phyloP scores from a whole-genome alignment of 2,797 vertebrate species.

The Apodemus agrarius region DNA sequence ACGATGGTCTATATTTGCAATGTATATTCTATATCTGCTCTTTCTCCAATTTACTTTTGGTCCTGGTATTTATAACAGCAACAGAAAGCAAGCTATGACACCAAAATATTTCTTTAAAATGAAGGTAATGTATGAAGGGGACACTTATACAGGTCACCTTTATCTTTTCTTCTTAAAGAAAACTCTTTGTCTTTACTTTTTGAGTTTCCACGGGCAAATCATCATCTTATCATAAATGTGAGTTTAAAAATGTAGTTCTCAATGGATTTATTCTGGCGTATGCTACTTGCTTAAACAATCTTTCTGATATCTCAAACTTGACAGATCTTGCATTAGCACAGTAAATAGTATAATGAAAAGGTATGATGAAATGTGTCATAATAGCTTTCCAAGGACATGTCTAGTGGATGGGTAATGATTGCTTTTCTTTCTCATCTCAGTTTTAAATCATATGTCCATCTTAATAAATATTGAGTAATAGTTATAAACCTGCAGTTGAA shows the following conservation, averaged over 20 bases:
- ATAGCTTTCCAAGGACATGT: slow-evolving; percentile 68
- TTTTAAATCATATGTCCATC: slow-evolving; percentile 83
- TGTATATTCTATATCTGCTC: no score
- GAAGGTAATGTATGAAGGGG: not conserved
- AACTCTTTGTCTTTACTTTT: slow-evolving; percentile 26
- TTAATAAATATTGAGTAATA: slow-evolving; percentile 82
- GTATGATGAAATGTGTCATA: slow-evolving; percentile 57
- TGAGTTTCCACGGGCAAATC: slow-evolving; percentile 46
- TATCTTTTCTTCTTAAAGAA: not conserved
- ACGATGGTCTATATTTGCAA: not conserved
- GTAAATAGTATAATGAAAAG: slow-evolving; percentile 69
- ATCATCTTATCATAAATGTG: slow-evolving; percentile 26
- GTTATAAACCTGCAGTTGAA: slow-evolving; percentile 68
- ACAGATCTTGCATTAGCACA: slow-evolving; percentile 69
- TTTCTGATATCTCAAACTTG: slow-evolving; percentile 56
- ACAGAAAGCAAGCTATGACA: not conserved
- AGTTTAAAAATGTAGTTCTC: slow-evolving; percentile 45
- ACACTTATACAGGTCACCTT: not conserved
- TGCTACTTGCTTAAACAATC: slow-evolving; percentile 42
- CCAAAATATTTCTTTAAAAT: not conserved
- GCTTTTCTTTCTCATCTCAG: slow-evolving; percentile 79
- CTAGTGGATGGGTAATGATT: slow-evolving; percentile 80
- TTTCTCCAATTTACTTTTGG: not conserved
- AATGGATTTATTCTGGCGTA: slow-evolving; percentile 51
- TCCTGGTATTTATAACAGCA: not conserved